A percentile compares a stretch with the other conserved stretches of the same genome.
These are phyloP conservation scores for Periphyllus acericola DNA, from an alignment of 2,888 invertebrate species.

Conservation along the genomic window DNA sequence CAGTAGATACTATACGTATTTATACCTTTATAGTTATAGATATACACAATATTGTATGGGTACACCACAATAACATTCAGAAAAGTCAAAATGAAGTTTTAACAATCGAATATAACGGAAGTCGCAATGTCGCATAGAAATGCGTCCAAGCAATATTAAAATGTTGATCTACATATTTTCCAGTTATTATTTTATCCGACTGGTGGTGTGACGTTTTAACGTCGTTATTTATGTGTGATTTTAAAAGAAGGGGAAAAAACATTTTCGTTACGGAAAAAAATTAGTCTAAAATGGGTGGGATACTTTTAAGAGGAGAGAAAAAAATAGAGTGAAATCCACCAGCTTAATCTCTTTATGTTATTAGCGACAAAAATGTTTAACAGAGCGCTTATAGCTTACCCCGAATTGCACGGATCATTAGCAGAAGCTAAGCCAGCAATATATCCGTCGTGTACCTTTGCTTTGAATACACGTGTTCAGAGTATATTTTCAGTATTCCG, in stretches of 20 bases:
- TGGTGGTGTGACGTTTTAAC: neutral
- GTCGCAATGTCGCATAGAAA: too few relatives aligned
- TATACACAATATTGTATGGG: too few relatives aligned
- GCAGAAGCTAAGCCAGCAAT: constrained; percentile 8
- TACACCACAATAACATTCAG: too few relatives aligned
- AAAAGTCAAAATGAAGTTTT: too few relatives aligned
- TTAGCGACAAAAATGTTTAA: constrained; percentile 41
- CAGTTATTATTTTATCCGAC: too few relatives aligned
- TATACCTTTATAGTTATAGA: too few relatives aligned
- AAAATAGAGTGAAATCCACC: constrained; percentile 3
- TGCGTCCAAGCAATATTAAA: too few relatives aligned
- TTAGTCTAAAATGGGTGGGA: constrained; percentile 18
- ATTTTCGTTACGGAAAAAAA: constrained; percentile 12
- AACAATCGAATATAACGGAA: too few relatives aligned
- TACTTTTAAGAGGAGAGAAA: neutral
- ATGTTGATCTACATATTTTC: too few relatives aligned
- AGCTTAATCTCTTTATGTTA: constrained; percentile 33
- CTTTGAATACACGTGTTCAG: constrained; percentile 9
- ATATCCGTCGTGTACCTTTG: constrained; percentile 14
- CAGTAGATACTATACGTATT: too few relatives aligned
- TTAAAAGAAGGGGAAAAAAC: neutral
- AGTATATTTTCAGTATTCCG: neutral
- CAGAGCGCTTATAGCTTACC: constrained; percentile 27
- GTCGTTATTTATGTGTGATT: constrained; percentile 31
- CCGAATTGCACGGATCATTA: constrained; percentile 35